Percentiles rank a stretch among this genome's conserved stretches.
phyloP scores from a whole-genome alignment of 2,888 invertebrate species.

The Melanchra persicariae region DNA sequence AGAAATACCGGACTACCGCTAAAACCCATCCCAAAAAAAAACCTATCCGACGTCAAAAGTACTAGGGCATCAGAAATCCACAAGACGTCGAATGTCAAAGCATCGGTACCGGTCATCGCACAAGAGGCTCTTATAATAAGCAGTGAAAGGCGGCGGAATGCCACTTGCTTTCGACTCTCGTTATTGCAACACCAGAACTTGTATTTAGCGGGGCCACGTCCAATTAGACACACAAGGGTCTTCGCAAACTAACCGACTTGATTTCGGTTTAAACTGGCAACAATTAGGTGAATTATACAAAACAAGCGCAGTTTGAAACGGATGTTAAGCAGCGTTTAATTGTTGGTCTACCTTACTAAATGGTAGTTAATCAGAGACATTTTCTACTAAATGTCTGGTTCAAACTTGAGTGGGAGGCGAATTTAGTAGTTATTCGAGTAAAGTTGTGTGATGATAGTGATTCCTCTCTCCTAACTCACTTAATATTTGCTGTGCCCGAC shows the following conservation, averaged over 20 bases:
- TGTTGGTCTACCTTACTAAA: background rate
- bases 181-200: conserved; percentile 67
- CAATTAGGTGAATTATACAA: background rate
- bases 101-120: conserved; percentile 39
- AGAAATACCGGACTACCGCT: background rate
- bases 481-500: too few species aligned
- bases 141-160: conserved; percentile 71
- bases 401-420: too few species aligned
- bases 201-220: conserved; percentile 58
- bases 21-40: too few species aligned
- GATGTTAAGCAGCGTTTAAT: background rate
- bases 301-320: background rate
- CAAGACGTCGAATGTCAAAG: conserved; percentile 29
- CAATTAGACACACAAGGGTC: conserved; percentile 45
- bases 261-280: background rate
- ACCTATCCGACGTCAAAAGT: background rate
- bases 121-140: conserved; percentile 55
- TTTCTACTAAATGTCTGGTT: background rate
- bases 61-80: conserved; percentile 40
- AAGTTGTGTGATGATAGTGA: too few species aligned
- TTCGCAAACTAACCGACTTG: conserved; percentile 1
- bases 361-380: background rate
- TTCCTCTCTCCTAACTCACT: too few species aligned
- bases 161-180: conserved; percentile 72
- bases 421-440: too few species aligned